Conservation (phyloP, 2,888 invertebrate species). For the Zygogramma bicolorata region DNA sequence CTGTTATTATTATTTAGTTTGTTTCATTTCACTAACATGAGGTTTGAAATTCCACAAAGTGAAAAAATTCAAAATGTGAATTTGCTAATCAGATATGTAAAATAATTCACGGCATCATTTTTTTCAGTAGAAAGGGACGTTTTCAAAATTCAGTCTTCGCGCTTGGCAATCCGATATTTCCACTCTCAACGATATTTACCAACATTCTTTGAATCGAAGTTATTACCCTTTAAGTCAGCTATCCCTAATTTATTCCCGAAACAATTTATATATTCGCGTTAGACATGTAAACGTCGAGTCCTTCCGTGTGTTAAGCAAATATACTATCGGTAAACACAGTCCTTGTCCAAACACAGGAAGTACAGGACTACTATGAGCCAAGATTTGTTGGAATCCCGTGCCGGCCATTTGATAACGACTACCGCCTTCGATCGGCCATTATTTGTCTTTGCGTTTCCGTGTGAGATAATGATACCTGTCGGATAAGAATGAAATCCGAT, state of each 20-base stretch:
- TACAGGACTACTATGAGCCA: constrained; percentile 46
- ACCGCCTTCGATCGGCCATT: constrained; percentile 19
- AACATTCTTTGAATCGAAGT: constrained; percentile 40
- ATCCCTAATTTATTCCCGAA: constrained; percentile 59
- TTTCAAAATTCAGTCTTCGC: too few relatives aligned
- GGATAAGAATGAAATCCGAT: neutral
- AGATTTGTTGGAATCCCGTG: constrained; percentile 56
- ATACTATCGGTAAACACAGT: constrained; percentile 61
- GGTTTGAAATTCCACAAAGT: too few relatives aligned
- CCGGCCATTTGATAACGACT: constrained; percentile 34
- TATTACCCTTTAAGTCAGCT: constrained; percentile 55
- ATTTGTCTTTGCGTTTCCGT: constrained; percentile 9
- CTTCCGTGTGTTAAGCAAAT: constrained; percentile 61
- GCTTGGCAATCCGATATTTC: too few relatives aligned
- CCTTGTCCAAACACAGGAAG: constrained; percentile 61
- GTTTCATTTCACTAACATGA: too few relatives aligned
- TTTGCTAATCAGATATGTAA: too few relatives aligned
- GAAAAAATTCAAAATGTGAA: too few relatives aligned
- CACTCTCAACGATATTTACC: neutral
- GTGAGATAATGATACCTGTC: neutral
- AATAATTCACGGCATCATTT: too few relatives aligned
- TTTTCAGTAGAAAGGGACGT: too few relatives aligned
- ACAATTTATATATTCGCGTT: constrained; percentile 47
- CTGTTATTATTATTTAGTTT: too few relatives aligned
- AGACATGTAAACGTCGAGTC: constrained; percentile 54